Evolutionary conservation across 2,888 invertebrate species (phyloP).

Genomic region (Netelia virgata): DNA sequence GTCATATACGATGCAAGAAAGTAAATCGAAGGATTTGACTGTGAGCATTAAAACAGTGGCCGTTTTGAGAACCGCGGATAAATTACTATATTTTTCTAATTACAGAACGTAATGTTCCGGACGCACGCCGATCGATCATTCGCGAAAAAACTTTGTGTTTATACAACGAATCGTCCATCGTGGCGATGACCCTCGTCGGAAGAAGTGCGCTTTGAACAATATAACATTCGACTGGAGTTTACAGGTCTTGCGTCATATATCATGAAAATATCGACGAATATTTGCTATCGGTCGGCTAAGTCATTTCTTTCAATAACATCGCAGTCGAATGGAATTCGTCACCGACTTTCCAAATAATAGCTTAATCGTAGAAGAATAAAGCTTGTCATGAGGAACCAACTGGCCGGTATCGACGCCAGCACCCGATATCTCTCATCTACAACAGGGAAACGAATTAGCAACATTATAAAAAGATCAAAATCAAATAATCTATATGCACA

Average conservation of each 20-base stretch:
- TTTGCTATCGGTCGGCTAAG: constrained; percentile 47
- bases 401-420: constrained; percentile 92
- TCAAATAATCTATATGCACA: background rate
- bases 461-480: background rate
- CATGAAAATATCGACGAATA: constrained; percentile 44
- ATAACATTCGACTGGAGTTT: background rate
- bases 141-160: background rate
- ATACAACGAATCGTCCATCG: background rate
- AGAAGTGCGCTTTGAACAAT: background rate
- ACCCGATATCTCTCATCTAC: constrained; percentile 92
- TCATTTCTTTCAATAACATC: constrained; percentile 32
- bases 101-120: background rate
- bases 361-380: constrained; percentile 86
- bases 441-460: constrained; percentile 80
- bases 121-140: background rate
- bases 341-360: constrained; percentile 79
- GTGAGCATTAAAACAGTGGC: too few species aligned
- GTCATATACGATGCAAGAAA: too few species aligned
- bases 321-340: constrained; percentile 72
- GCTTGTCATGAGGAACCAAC: constrained; percentile 90
- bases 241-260: constrained; percentile 26
- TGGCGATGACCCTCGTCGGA: background rate
- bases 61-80: too few species aligned
- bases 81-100: background rate
- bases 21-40: too few species aligned